phyloP scores from a whole-genome alignment of 2,888 invertebrate genomes.

The Drepana falcataria region DNA sequence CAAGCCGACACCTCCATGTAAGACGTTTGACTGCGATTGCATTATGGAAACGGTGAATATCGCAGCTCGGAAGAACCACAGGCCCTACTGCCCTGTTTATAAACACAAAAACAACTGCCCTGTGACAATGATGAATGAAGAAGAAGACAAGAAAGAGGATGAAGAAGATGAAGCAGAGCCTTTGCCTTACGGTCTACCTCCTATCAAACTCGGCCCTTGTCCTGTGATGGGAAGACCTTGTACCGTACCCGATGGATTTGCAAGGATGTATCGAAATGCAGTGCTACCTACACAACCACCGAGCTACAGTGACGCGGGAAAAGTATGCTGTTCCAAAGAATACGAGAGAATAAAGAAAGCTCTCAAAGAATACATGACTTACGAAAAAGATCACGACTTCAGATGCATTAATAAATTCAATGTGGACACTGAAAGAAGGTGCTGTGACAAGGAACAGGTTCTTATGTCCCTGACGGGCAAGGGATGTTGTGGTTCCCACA shows the following conservation, averaged over 20 bases:
- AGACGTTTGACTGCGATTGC: constrained; percentile 65
- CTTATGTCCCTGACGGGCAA: constrained; percentile 52
- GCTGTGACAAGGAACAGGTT: constrained; percentile 66
- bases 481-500: constrained; percentile 63
- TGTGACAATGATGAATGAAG: constrained; percentile 48
- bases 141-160: constrained; percentile 53
- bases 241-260: constrained; percentile 63
- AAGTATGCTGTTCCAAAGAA: constrained; percentile 71
- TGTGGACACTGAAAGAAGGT: constrained; percentile 62
- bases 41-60: constrained; percentile 42
- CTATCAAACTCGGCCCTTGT: constrained; percentile 66
- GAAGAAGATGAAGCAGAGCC: constrained; percentile 59
- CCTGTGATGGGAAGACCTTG: constrained; percentile 68
- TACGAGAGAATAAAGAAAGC: constrained; percentile 68
- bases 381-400: constrained; percentile 56
- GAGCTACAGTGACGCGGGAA: constrained; percentile 62
- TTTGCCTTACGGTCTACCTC: constrained; percentile 66
- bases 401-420: constrained; percentile 63
- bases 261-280: constrained; percentile 65
- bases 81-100: constrained; percentile 60
- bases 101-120: constrained; percentile 62
- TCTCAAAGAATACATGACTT: constrained; percentile 57
- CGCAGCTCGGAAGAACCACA: constrained; percentile 51
- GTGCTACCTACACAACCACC: constrained; percentile 46
- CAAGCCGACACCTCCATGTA: constrained; percentile 57